Evolutionary conservation across 2,113 vertebrate genomes (phyloP), one percentile per base, ranked within the genome.

Genomic region (Uria lomvia): DNA sequence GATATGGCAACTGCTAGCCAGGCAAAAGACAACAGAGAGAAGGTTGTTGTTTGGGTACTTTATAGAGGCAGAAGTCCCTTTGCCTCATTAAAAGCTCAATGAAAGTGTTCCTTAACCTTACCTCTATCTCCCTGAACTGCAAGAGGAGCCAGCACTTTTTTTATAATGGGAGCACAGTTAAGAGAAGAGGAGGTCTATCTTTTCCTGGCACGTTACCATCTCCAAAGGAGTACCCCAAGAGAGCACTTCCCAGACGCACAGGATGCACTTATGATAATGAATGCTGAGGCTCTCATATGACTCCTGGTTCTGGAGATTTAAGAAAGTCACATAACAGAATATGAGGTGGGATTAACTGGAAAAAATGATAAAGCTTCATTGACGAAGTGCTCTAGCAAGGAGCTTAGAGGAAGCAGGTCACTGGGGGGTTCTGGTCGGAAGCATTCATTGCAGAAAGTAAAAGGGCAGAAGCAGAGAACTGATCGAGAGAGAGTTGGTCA

Each of bases 341-440:
- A 53, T 32, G n/a, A 79, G 50, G 40, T 14, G 26, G 27, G 47
- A 60, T 52, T 36, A 62, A 56, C 21, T 47, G 23, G 17, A 43
- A 55, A 36, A 74, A 40, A 24, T 68, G 62, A 13, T 29, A 11
- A 40, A 66, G 56, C 47, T 70, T 22, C 38, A 11, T 1, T 45
- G 78, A 7, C 0, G 1, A 19, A 42, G 34, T 2, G 0, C 20
- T 81, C 26, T 26, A 14, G 19, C 1, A 2, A 76, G 49, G 18
- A 58, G 53, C 38, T 2, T 3, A 18, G 60, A 43, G 38, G n/a
- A 27, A 58, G 40, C 43, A 36, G 71, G 6, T 12, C 65, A 8
- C 42, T 27, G 59, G 1, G 4, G 34, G 30, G 27, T 13, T 67
- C 75, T 68, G 42, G 9, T 15, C 38, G 77, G 70, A 34, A 77